Percentiles rank a stretch among this genome's conserved stretches.
Conservation (phyloP, 2,113 vertebrate genomes). For the Forbesichthys papilliferus region DNA sequence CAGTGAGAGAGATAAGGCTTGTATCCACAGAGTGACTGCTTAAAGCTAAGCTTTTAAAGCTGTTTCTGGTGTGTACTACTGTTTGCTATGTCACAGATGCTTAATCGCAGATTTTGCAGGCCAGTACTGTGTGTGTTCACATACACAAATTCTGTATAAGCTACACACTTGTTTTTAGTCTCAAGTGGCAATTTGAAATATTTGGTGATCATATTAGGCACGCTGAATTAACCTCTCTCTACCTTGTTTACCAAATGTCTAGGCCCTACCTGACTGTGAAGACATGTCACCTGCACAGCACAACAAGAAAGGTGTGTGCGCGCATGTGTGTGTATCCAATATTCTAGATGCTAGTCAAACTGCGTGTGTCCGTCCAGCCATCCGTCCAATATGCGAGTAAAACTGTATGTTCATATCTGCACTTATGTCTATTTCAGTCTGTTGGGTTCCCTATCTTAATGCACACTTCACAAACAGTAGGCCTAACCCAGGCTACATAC, state of each 20-base stretch:
- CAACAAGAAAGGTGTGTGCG: conserved; percentile 27
- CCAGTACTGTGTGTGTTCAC: neutral
- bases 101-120: neutral
- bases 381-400: too few relatives aligned
- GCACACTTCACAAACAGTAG: neutral
- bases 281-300: conserved; percentile 30
- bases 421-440: neutral
- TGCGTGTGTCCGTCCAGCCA: neutral
- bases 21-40: neutral
- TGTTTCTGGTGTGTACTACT: neutral
- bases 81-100: neutral
- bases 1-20: too few relatives aligned
- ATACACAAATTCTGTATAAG: neutral
- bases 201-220: neutral
- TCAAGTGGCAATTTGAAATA: conserved; percentile 17
- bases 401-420: neutral
- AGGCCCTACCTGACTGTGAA: conserved; percentile 28
- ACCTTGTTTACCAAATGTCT: conserved; percentile 22
- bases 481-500: neutral
- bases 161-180: conserved; percentile 24
- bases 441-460: neutral
- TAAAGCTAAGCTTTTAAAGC: neutral
- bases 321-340: neutral
- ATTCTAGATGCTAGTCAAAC: too few relatives aligned
- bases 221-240: conserved; percentile 10